Evolutionary conservation across 2,888 invertebrate species (phyloP).

Genomic region (Leptarthrus brevirostris): DNA sequence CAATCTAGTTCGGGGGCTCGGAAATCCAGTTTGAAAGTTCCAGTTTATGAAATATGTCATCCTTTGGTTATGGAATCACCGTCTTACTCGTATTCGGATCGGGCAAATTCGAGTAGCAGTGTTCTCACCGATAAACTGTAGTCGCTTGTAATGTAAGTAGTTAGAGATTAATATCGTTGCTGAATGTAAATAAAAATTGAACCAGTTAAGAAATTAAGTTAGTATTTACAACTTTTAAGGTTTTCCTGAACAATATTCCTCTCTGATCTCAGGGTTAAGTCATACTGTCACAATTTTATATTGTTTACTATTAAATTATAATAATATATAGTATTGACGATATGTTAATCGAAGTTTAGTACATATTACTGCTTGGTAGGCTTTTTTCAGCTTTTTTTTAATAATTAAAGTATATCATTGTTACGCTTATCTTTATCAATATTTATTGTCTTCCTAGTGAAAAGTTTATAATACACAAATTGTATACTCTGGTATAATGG

Average conservation of each 20-base stretch:
- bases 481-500: too few species aligned
- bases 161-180: not conserved
- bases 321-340: too few species aligned
- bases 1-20: slow-evolving; percentile 61
- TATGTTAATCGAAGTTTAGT: too few species aligned
- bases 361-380: too few species aligned
- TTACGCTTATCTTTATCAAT: too few species aligned
- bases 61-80: slow-evolving; percentile 67
- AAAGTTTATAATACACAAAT: too few species aligned
- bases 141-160: not conserved
- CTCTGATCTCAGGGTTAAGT: slow-evolving; percentile 10
- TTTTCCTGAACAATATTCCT: not conserved
- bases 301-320: too few species aligned
- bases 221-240: not conserved
- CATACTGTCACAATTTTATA: not conserved
- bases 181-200: slow-evolving; percentile 4
- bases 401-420: too few species aligned
- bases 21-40: slow-evolving; percentile 64
- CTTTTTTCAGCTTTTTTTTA: too few species aligned
- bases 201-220: not conserved
- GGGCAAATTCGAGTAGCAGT: slow-evolving; percentile 47
- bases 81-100: slow-evolving; percentile 61
- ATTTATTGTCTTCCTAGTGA: too few species aligned
- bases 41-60: slow-evolving; percentile 67
- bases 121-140: slow-evolving; percentile 50